phyloP scores from a whole-genome alignment of 1,140 invertebrate species.

The Scylla paramamosain region DNA sequence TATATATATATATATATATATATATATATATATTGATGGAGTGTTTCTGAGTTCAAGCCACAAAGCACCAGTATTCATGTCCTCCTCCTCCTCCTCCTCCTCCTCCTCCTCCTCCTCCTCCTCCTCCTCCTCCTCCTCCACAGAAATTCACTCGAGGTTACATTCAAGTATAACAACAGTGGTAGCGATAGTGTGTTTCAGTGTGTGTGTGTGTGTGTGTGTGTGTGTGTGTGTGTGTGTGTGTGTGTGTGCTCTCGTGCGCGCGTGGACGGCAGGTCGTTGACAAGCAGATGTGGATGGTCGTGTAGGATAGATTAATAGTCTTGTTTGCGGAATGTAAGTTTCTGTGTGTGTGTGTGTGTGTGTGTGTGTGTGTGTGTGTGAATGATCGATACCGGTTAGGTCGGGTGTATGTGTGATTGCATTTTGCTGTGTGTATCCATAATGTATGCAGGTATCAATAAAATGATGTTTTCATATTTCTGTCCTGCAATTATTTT shows the following conservation, averaged over 20 bases:
- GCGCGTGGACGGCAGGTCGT: background rate
- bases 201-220: conserved; percentile 19
- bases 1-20: conserved; percentile 53
- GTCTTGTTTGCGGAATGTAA: conserved; percentile 22
- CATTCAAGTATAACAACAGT: conserved; percentile 1
- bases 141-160: background rate
- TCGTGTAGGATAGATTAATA: conserved; percentile 23
- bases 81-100: background rate
- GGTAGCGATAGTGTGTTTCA: background rate
- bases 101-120: background rate
- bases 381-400: background rate
- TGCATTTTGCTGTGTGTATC: background rate
- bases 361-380: conserved; percentile 43
- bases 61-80: no score
- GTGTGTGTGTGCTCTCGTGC: no score
- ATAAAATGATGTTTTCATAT: background rate
- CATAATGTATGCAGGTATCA: background rate
- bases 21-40: background rate
- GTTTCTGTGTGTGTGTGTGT: conserved; percentile 50
- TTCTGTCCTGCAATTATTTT: background rate
- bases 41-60: no score
- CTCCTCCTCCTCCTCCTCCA: background rate
- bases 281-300: conserved; percentile 2
- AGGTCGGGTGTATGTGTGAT: background rate
- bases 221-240: background rate